Base-by-base conservation (phyloP, 2,888 invertebrate species). In the Desoria tigrina region DNA sequence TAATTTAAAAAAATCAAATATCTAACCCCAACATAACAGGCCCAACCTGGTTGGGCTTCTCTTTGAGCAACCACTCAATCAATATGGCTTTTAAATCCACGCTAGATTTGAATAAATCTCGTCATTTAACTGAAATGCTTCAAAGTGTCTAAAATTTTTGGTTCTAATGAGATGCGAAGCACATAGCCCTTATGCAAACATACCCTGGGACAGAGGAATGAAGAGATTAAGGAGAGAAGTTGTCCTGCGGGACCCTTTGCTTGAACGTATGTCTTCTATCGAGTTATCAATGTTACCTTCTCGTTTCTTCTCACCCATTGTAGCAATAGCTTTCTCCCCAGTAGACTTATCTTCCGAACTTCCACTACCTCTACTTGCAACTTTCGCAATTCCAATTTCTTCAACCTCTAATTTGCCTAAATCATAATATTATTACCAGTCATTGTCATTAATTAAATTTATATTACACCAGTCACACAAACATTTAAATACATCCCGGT, bases 181-280 rank as follows among this genome's bases (percentile, higher is more conserved):
- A 71, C 67, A 73, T 71, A 74, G 69, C 71, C 72, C 68, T 68
- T 50, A 26, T 62, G 55, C 53, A 42, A n/a, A 79, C 84, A 85
- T 92, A 87, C 91, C 92, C 88, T 92, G 92, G 84, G 92, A 92
- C 85, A 91, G 92, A 83, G 92, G 91, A 85, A 92, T 92, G 86
- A 94, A 94, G 84, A 94, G 87, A 87, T 94, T 93, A 83, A 94
- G 87, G 82, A 94, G 88, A 83, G 93, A 94, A 82, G 92, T 92
- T 81, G 93, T 92, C 84, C 93, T 89, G 83, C 92, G 90, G 81
- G 92, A 92, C 81, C 90, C 87, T 85, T 90, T 90, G 81, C 79
- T 79, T 79, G 78, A 74, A 61, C 69, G 71, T 50, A 72, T 65
- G 61, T 75, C 75, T 71, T 76, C 76, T 69, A 70, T 70, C 42